Conservation (phyloP, 2,888 invertebrate genomes). For the Mactromeris polynyma region DNA sequence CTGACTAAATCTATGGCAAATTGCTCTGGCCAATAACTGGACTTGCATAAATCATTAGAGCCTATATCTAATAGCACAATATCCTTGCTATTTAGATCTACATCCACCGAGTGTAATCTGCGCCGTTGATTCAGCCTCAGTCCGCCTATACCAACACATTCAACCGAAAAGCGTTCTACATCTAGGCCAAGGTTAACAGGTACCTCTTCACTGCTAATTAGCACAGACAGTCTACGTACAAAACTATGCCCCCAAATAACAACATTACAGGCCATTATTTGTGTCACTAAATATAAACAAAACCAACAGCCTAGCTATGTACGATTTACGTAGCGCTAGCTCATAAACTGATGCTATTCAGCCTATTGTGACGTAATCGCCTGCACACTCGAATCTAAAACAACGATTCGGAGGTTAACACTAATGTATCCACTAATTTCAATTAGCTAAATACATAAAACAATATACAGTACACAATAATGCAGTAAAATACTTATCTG, state of each 20-base stretch:
- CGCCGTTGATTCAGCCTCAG: conserved; percentile 12
- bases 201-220: not conserved
- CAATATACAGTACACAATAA: too few species aligned
- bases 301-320: too few species aligned
- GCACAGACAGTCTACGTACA: not conserved
- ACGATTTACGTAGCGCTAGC: too few species aligned
- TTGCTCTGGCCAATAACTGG: not conserved
- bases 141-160: conserved; percentile 19
- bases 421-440: too few species aligned
- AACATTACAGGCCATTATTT: too few species aligned
- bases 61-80: not conserved
- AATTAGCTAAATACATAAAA: too few species aligned
- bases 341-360: too few species aligned
- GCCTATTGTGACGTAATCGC: too few species aligned
- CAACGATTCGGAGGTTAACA: too few species aligned
- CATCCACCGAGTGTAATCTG: not conserved
- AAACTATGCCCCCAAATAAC: conserved; percentile 40
- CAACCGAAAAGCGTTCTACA: not conserved
- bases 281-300: too few species aligned
- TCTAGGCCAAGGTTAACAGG: conserved; percentile 34
- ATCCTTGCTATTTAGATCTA: conserved; percentile 14
- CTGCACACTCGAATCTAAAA: too few species aligned
- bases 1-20: not conserved
- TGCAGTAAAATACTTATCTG: too few species aligned
- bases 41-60: not conserved